A percentile compares a stretch with the other conserved stretches of the same genome.
These are phyloP conservation scores for Drosophila sechellia DNA, from an alignment of 1,140 invertebrate genomes.

Conservation along the genomic window DNA sequence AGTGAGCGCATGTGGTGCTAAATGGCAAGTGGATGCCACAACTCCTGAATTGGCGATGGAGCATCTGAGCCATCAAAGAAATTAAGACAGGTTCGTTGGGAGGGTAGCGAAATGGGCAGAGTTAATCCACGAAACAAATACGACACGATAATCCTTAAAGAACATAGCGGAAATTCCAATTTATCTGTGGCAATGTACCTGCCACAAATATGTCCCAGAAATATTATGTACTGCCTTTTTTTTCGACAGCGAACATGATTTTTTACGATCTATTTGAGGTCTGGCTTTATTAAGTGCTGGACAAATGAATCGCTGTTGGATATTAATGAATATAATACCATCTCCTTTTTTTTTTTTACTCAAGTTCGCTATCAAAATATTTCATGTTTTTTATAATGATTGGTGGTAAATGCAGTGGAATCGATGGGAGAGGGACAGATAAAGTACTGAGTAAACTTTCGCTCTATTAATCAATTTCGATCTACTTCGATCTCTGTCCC, in stretches of 20 bases:
- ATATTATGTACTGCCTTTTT: slow-evolving; percentile 12
- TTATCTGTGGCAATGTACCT: slow-evolving; percentile 11
- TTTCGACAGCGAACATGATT: slow-evolving; percentile 3
- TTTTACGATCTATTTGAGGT: slow-evolving; percentile 40
- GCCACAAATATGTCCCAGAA: slow-evolving; percentile 14
- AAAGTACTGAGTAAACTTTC: slow-evolving; percentile 51
- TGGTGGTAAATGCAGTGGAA: slow-evolving; percentile 29
- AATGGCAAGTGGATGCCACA: slow-evolving; percentile 44
- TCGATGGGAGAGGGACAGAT: slow-evolving; percentile 33
- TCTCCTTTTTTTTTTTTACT: slow-evolving; percentile 32
- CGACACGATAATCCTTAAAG: slow-evolving; percentile 3
- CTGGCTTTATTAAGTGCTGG: slow-evolving; percentile 53
- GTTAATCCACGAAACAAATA: neutral
- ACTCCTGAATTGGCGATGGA: slow-evolving; percentile 14
- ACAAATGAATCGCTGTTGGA: slow-evolving; percentile 54
- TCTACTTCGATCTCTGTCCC: slow-evolving; percentile 2
- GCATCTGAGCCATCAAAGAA: slow-evolving; percentile 40
- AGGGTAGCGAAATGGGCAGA: neutral
- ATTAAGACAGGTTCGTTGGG: neutral
- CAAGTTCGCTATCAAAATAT: slow-evolving; percentile 45
- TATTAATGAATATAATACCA: slow-evolving; percentile 55
- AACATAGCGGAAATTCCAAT: neutral
- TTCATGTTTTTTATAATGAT: slow-evolving; percentile 47
- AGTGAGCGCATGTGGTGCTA: slow-evolving; percentile 53
- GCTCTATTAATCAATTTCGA: slow-evolving; percentile 51